Percentiles rank a stretch among this genome's conserved stretches.
phyloP scores from a whole-genome alignment of 2,888 invertebrate genomes.

The Chymomyza caudatula region DNA sequence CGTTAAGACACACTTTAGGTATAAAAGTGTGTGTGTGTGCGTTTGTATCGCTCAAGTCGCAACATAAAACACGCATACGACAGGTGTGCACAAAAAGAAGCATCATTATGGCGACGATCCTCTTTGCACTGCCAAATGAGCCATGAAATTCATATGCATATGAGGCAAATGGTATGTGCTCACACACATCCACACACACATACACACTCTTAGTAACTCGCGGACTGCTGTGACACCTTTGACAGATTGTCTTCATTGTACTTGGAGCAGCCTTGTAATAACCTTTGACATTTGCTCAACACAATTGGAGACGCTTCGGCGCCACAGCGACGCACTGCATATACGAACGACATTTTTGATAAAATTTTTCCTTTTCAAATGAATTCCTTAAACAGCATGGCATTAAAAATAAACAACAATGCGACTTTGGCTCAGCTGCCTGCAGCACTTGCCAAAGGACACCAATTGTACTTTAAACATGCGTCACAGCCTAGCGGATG shows the following conservation, averaged over 20 bases:
- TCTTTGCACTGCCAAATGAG: constrained; percentile 36
- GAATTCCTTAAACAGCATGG: constrained; percentile 38
- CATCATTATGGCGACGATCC: neutral
- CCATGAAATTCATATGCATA: constrained; percentile 31
- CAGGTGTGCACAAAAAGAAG: constrained; percentile 21
- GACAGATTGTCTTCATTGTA: constrained; percentile 50
- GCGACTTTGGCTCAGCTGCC: neutral
- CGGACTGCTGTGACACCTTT: constrained; percentile 52
- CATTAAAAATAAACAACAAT: constrained; percentile 29
- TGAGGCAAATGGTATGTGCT: neutral
- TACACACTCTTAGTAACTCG: neutral
- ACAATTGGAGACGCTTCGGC: neutral
- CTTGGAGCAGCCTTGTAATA: constrained; percentile 5
- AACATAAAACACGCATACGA: constrained; percentile 42
- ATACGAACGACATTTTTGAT: too few species aligned
- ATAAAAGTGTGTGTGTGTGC: neutral
- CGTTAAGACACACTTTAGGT: too few species aligned
- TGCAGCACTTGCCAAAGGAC: constrained; percentile 6
- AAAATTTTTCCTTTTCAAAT: too few species aligned
- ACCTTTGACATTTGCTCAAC: constrained; percentile 14
- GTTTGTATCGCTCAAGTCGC: constrained; percentile 6
- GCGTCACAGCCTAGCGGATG: neutral
- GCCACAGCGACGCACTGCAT: neutral
- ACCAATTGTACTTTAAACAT: neutral
- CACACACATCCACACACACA: too few species aligned